Conservation (phyloP, 2,888 invertebrate species). For the Thera obeliscata region DNA sequence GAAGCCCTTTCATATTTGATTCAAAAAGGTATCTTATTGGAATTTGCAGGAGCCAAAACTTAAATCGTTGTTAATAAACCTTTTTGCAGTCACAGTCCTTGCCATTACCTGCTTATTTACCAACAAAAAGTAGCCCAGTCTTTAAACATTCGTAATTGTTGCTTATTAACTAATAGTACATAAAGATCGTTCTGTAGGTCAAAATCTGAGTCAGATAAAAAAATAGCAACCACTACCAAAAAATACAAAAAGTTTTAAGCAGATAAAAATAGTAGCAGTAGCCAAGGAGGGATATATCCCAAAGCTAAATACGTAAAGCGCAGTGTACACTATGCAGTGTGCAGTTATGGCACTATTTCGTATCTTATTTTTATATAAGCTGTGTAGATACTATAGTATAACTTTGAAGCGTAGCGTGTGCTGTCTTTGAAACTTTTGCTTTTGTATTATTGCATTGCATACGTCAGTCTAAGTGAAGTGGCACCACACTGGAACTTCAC, state of each 20-base stretch:
- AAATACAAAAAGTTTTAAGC: too few relatives aligned
- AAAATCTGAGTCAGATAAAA: constrained; percentile 32
- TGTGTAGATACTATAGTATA: too few relatives aligned
- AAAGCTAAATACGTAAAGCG: constrained; percentile 3
- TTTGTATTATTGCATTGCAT: too few relatives aligned
- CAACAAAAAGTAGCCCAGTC: constrained; percentile 24
- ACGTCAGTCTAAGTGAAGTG: too few relatives aligned
- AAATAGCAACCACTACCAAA: not conserved
- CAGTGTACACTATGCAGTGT: constrained; percentile 30
- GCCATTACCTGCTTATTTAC: not conserved
- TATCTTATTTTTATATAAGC: too few relatives aligned
- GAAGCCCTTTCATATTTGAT: not conserved
- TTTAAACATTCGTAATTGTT: constrained; percentile 33
- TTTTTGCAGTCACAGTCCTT: constrained; percentile 2
- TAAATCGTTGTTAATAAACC: constrained; percentile 13
- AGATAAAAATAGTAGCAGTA: not conserved
- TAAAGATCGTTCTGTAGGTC: constrained; percentile 30
- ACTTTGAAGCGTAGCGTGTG: too few relatives aligned
- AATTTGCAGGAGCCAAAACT: not conserved
- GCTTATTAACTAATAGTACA: constrained; percentile 33
- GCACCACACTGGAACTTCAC: too few relatives aligned
- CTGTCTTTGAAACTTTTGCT: too few relatives aligned
- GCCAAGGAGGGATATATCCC: constrained; percentile 9
- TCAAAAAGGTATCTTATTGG: constrained; percentile 1
- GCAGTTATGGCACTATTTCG: constrained; percentile 17